Percentiles rank a stretch among this genome's conserved stretches.
Conservation (phyloP, 2,113 vertebrate genomes). For the Pteruthius melanotis region DNA sequence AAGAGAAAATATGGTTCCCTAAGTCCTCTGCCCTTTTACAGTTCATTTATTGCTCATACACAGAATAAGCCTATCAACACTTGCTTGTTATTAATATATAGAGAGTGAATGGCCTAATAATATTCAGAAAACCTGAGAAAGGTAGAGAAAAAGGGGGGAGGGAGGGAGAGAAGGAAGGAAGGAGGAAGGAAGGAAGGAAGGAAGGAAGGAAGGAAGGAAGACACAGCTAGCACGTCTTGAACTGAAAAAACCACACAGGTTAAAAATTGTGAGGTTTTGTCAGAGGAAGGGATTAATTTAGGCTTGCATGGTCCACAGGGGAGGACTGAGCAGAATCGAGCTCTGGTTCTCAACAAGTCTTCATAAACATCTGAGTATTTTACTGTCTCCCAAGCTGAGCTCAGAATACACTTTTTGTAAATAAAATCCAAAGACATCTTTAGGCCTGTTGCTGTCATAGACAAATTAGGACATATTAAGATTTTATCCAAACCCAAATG, state of each 20-base stretch:
- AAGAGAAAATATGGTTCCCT: background rate
- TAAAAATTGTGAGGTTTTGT: background rate
- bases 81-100: background rate
- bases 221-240: background rate
- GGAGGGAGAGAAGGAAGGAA: too few species aligned
- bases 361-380: background rate
- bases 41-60: background rate
- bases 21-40: background rate
- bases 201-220: background rate
- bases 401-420: background rate
- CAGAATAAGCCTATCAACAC: background rate
- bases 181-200: background rate
- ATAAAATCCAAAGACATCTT: background rate
- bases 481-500: background rate
- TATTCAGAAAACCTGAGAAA: background rate
- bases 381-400: background rate
- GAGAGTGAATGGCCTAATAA: background rate
- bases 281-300: background rate
- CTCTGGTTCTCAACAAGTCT: background rate
- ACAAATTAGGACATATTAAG: background rate
- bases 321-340: background rate
- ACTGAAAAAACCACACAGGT: background rate
- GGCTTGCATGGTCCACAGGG: background rate
- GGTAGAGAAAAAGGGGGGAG: too few species aligned
- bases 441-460: background rate